A percentile compares a stretch with the other conserved stretches of the same genome.
Conservation (phyloP, 2,797 vertebrate genomes). For the Danio kyathit region DNA sequence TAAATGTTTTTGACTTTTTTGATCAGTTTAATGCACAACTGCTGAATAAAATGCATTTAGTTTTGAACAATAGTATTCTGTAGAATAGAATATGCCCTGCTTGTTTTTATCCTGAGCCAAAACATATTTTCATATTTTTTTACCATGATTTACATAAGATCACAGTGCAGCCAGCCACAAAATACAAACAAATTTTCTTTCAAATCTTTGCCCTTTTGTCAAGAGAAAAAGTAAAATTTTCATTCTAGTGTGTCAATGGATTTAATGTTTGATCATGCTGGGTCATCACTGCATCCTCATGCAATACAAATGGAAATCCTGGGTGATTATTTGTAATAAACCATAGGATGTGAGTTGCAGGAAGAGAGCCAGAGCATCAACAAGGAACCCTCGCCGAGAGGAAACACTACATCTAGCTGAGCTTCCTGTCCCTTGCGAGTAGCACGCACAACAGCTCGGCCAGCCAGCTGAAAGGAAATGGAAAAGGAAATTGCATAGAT, state of each 20-base stretch:
- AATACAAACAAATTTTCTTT: no score
- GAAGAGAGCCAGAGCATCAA: constrained; percentile 17
- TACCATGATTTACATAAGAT: no score
- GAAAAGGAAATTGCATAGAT: constrained; percentile 60
- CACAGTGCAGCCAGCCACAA: no score
- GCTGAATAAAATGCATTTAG: no score
- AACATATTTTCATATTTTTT: no score
- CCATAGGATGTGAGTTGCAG: constrained; percentile 49
- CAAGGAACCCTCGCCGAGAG: constrained; percentile 37
- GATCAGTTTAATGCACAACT: no score
- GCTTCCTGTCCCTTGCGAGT: constrained; percentile 50
- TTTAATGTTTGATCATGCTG: neutral
- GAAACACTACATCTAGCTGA: constrained; percentile 56
- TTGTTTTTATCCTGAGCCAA: no score
- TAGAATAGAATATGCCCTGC: no score
- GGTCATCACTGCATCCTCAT: neutral
- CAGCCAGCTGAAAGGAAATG: constrained; percentile 48
- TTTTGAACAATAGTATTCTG: no score
- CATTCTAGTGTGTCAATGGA: neutral
- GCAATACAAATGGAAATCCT: constrained; percentile 41
- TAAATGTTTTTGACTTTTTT: no score
- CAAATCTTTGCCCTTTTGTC: no score
- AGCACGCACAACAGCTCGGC: constrained; percentile 12
- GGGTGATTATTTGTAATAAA: constrained; percentile 38
- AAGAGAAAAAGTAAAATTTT: neutral